Base-by-base conservation (phyloP, 2,888 invertebrate species). In the Tortrix viridana region DNA sequence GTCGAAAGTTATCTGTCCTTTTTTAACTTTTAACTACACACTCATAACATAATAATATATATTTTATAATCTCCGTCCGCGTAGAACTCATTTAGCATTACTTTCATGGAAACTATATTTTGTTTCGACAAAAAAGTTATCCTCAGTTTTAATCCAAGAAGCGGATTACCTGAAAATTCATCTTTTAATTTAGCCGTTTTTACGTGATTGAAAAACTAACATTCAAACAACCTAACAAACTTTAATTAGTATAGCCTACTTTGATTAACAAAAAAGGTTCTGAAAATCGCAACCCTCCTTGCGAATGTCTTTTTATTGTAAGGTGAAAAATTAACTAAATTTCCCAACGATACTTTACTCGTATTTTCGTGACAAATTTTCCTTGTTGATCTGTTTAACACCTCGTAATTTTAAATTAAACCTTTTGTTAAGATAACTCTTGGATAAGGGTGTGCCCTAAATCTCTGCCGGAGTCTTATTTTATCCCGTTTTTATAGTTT, bases 361-460 rank as follows among this genome's bases (percentile, higher is more conserved):
- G 18, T 52, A 20, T 43, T 32, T 43, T 52, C 14, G 32, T 44
- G 59, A 46, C 59, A 52, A 32, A 50, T 54, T 54, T 54, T 43
- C 44, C 50, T 50, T 43, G 50, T 59, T 43, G 50, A 54, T 50
- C 50, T 58, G 23, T 49, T 50, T 43, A 58, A 48, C 57, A 41
- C 48, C 57, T 57, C 57, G 23, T 57, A 48, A 57, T 57, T 57
- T 57, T 57, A 41, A 57, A 57, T 57, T 57, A 43, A 57, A 57
- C 48, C 49, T 57, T 57, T 57, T 57, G 57, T 57, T 19, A n/a
- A 23, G 57, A 48, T 48, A 48, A 48, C 23, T 23, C 48, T 38
- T 38, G 48, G 38, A 48, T 49, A 19, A 18, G 38, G 22, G 41
- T n/a, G 14, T 23, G 16, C 37, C 38, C 23, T 16, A n/a, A 48